A percentile compares a stretch with the other conserved stretches of the same genome.
These are phyloP conservation scores for Drosophila parabipectinata DNA, from an alignment of 1,140 invertebrate species.

Conservation along the genomic window DNA sequence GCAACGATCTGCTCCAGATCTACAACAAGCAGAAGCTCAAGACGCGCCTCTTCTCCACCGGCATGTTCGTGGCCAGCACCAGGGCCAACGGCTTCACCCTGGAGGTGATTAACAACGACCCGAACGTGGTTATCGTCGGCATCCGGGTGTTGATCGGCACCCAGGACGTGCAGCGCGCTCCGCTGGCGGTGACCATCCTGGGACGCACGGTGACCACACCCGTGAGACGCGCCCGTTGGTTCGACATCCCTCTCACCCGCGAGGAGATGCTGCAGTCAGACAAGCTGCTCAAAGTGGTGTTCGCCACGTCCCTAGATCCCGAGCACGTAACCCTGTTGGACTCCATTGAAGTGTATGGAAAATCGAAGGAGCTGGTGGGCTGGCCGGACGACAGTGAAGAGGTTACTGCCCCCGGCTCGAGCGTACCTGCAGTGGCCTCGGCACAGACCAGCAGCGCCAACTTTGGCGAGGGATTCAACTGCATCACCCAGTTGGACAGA, in stretches of 20 bases:
- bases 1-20: conserved; percentile 97
- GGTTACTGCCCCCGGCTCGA: conserved; percentile 82
- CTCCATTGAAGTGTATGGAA: conserved; percentile 96
- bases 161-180: conserved; percentile 93
- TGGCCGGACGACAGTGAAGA: conserved; percentile 98
- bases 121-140: conserved; percentile 94
- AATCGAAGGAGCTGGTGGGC: conserved; percentile 97
- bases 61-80: conserved; percentile 95
- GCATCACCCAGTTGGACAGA: conserved; percentile 84
- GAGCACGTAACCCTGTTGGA: conserved; percentile 96
- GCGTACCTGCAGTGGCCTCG: conserved; percentile 17
- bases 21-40: conserved; percentile 98
- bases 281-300: conserved; percentile 94
- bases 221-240: conserved; percentile 94
- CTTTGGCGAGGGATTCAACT: conserved; percentile 74
- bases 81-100: conserved; percentile 94
- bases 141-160: conserved; percentile 93
- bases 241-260: conserved; percentile 96
- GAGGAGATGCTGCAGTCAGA: conserved; percentile 97
- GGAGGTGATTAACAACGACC: conserved; percentile 95
- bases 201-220: conserved; percentile 92
- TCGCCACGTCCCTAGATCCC: conserved; percentile 95
- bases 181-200: conserved; percentile 89
- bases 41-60: conserved; percentile 94
- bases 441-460: conserved; percentile 39